These are phyloP conservation scores for Pelosia muscerda DNA, from an alignment of 2,888 invertebrate species.

Conservation along the genomic window DNA sequence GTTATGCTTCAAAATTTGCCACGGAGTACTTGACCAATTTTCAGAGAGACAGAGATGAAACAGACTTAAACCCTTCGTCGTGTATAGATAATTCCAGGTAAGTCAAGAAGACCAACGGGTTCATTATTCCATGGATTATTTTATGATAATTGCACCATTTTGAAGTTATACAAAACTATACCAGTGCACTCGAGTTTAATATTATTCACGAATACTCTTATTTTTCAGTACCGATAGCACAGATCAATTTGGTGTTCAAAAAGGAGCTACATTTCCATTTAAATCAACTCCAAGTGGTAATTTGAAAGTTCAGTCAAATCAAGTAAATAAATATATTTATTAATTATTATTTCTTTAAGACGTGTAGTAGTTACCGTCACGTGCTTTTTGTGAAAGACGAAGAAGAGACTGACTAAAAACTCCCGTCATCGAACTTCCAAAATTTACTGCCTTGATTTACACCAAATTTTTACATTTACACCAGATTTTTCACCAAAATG, in stretches of 20 bases:
- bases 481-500: too few relatives aligned
- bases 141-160: too few relatives aligned
- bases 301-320: conserved; percentile 89
- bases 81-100: conserved; percentile 76
- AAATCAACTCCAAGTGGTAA: conserved; percentile 90
- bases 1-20: conserved; percentile 67
- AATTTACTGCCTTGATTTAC: too few relatives aligned
- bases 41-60: conserved; percentile 46
- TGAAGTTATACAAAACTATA: not conserved
- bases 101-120: not conserved
- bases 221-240: conserved; percentile 68
- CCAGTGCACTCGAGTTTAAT: not conserved
- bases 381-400: too few relatives aligned
- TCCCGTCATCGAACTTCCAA: not conserved
- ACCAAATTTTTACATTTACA: too few relatives aligned
- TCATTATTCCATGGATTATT: not conserved
- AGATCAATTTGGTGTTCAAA: conserved; percentile 62
- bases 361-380: not conserved
- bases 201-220: not conserved
- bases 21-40: conserved; percentile 61
- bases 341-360: not conserved
- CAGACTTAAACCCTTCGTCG: conserved; percentile 65
- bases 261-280: conserved; percentile 87
- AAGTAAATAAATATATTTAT: conserved; percentile 75
- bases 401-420: not conserved